phyloP scores from a whole-genome alignment of 2,113 vertebrate species.

The Epinephelus cyanopodus region DNA sequence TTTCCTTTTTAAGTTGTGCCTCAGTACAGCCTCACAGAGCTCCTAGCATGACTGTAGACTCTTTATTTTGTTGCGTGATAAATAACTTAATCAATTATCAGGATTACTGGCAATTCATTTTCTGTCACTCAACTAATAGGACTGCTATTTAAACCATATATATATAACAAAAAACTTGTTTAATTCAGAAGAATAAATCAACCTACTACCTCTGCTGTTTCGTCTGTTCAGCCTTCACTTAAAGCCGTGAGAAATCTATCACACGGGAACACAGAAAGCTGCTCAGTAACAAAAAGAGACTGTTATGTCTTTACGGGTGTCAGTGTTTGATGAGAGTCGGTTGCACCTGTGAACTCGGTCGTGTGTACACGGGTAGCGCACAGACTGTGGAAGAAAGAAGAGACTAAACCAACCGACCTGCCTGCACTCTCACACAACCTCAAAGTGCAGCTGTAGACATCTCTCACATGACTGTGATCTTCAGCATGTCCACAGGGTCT shows the following conservation, averaged over 20 bases:
- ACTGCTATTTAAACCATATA: no score
- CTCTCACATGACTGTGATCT: conserved; percentile 76
- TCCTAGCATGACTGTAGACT: background rate
- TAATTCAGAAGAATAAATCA: background rate
- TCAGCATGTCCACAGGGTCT: conserved; percentile 54
- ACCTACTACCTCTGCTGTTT: background rate
- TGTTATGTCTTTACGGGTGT: conserved; percentile 48
- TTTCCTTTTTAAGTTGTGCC: no score
- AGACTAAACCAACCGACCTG: conserved; percentile 29
- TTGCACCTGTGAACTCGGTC: conserved; percentile 61
- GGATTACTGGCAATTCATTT: background rate
- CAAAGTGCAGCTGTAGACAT: conserved; percentile 72
- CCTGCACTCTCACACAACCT: conserved; percentile 50
- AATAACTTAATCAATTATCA: background rate
- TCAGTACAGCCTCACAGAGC: no score
- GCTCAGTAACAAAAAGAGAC: background rate
- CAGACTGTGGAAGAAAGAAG: conserved; percentile 34
- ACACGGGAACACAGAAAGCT: conserved; percentile 29
- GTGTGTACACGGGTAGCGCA: background rate
- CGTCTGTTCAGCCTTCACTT: background rate
- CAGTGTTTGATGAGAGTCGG: conserved; percentile 34
- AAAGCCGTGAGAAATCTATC: conserved; percentile 7
- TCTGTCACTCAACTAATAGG: no score
- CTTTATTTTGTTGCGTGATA: background rate
- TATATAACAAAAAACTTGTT: background rate